These are phyloP conservation scores for Vesta saturnalis DNA, from an alignment of 2,888 invertebrate genomes.

Conservation along the genomic window DNA sequence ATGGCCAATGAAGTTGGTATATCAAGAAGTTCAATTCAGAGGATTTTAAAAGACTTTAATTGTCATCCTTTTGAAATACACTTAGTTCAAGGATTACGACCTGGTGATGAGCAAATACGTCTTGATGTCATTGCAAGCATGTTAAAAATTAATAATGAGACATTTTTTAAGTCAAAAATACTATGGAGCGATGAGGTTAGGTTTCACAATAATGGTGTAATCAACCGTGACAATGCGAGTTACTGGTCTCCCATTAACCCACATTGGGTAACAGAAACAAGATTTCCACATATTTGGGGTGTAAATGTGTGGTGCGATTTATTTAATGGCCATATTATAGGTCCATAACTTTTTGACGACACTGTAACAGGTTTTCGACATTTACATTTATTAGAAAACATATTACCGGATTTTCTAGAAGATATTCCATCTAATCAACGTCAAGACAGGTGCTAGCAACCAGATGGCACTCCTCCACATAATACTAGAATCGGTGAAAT, in stretches of 20 bases:
- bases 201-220: too few relatives aligned
- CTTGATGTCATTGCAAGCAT: neutral
- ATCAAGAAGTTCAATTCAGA: neutral
- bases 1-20: neutral
- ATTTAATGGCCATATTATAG: too few relatives aligned
- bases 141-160: too few relatives aligned
- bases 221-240: too few relatives aligned
- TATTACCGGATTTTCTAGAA: neutral
- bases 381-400: neutral
- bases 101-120: neutral
- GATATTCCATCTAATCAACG: neutral
- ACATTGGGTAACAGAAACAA: too few relatives aligned
- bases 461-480: neutral
- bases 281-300: too few relatives aligned
- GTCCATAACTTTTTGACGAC: neutral
- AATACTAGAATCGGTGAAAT: too few relatives aligned
- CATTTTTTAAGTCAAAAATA: too few relatives aligned
- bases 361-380: constrained; percentile 3
- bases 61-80: constrained; percentile 6
- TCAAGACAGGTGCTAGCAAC: neutral
- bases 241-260: too few relatives aligned
- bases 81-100: neutral
- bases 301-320: too few relatives aligned
- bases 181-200: too few relatives aligned
- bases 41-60: neutral